Percentiles rank a stretch among this genome's conserved stretches.
Conservation (phyloP, 1,140 invertebrate species). For the Vollenhovia emeryi region DNA sequence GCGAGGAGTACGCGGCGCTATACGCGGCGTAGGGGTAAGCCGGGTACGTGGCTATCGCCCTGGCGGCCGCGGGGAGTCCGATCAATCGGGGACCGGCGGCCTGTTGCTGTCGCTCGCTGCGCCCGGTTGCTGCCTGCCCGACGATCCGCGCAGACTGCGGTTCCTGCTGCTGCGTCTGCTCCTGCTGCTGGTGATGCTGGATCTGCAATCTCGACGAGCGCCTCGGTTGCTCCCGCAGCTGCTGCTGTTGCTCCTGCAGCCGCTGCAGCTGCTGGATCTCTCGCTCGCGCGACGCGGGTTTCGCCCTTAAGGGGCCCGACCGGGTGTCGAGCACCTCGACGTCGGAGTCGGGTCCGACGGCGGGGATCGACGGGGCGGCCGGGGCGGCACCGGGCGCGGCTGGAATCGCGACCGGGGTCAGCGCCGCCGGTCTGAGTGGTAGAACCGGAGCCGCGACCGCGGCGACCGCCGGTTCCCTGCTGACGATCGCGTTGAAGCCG, state of each 20-base stretch:
- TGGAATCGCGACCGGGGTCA: conserved; percentile 67
- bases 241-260: conserved; percentile 31
- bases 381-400: conserved; percentile 47
- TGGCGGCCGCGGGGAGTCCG: conserved; percentile 60
- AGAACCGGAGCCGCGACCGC: conserved; percentile 71
- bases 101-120: conserved; percentile 24
- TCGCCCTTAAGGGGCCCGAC: conserved; percentile 67
- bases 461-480: conserved; percentile 85
- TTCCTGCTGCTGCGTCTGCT: conserved; percentile 28
- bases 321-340: conserved; percentile 81
- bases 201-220: conserved; percentile 28
- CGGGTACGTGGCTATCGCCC: conserved; percentile 73
- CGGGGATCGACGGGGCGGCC: conserved; percentile 72
- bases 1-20: conserved; percentile 78
- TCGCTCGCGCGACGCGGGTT: conserved; percentile 8
- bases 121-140: conserved; percentile 32
- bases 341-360: conserved; percentile 81
- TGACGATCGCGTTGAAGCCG: conserved; percentile 90
- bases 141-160: conserved; percentile 47
- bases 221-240: conserved; percentile 36
- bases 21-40: conserved; percentile 77
- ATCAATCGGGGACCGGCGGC: conserved; percentile 59
- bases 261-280: conserved; percentile 56
- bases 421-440: conserved; percentile 73
- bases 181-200: conserved; percentile 18